Evolutionary conservation across 2,888 invertebrate genomes (phyloP), one percentile per base, ranked within the genome.

Genomic region (Lasioglossum figueresi): DNA sequence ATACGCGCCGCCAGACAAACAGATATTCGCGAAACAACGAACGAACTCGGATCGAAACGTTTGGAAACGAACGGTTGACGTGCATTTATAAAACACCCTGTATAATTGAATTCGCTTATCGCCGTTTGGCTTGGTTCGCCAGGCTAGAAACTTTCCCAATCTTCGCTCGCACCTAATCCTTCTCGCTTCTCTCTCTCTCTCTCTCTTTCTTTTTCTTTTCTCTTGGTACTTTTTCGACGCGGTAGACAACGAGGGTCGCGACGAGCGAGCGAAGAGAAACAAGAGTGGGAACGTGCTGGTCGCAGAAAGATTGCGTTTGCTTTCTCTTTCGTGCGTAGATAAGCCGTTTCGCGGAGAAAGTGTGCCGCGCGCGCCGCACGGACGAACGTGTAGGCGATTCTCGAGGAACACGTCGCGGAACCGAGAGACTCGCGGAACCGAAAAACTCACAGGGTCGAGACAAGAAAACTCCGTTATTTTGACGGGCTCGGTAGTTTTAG

Each of bases 251-350:
- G 52, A 52, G 52, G 23, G 23, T 23, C 52, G 52, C 23, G 23
- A 0, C 59, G 56, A 10, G 56, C 56, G 12, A 56, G 27, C 14
- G 27, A 59, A 59, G 59, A n/a, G 23, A 59, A 27, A 4, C 27
- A 27, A 59, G 59, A 59, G 27, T 59, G 52, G 19, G 34, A 56
- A 79, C 27, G 31, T 2, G 45, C n/a, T 19, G 19, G 59, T 31
- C 16, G 63, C 48, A 70, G n/a, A 48, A 52, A 52, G 66, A n/a
- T 8, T 66, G 19, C 43, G 56, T 48, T 56, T 73, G 81, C 83
- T 81, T 81, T 83, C 83, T 81, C 83, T 81, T 83, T 83, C 77
- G 34, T n/a, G 68, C 37, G 73, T 74, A 45, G 76, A 70, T 59
- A 48, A 63, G 75, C 27, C 43, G n/a, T 34, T 63, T 63, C 48